Base-by-base conservation (phyloP, 2,888 invertebrate species). In the Drosophila mimetica region DNA sequence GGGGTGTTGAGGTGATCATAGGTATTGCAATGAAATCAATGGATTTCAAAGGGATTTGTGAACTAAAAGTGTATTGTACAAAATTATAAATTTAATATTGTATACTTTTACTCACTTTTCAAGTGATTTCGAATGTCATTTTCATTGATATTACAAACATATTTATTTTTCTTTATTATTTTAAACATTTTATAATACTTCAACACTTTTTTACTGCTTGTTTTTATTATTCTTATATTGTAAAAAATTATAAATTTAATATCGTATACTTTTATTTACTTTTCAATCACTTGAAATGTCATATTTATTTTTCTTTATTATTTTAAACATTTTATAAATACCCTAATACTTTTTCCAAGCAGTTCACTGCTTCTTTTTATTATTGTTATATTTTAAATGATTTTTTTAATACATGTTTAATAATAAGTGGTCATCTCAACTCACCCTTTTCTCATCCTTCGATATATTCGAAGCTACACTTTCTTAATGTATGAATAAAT, bases 401-500 rank as follows among this genome's bases (percentile, higher is more conserved):
- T 39, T 18, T 7, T 16, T 39, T 18, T 18, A 11, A 18, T 39
- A 39, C n/a, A n/a, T n/a, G n/a, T n/a, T n/a, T n/a, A n/a, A n/a
- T n/a, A n/a, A n/a, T n/a, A n/a, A n/a, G n/a, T 30, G 30, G 4
- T 18, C 18, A 39, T 39, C 18, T 9, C 41, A 44, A 6, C 6
- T 28, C 7, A 2, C 6, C 13, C 20, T 51, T 41, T 41, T 30
- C 32, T 34, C 30, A 41, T 41, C 34, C 32, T 51, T 41, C 51
- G 51, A 53, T 42, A 50, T 2, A 48, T 39, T 47, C 47, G 53
- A 50, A 54, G 36, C 9, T 42, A 7, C 34, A 36, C 34, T 36
- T 59, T 39, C 66, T 51, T 47, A 14, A 37, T 37, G 50, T 52
- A 39, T 32, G 25, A 52, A 14, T 65, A 52, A 63, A 52, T 47